These are phyloP conservation scores for Habrosyne pyritoides DNA, from an alignment of 2,888 invertebrate species.

Conservation along the genomic window DNA sequence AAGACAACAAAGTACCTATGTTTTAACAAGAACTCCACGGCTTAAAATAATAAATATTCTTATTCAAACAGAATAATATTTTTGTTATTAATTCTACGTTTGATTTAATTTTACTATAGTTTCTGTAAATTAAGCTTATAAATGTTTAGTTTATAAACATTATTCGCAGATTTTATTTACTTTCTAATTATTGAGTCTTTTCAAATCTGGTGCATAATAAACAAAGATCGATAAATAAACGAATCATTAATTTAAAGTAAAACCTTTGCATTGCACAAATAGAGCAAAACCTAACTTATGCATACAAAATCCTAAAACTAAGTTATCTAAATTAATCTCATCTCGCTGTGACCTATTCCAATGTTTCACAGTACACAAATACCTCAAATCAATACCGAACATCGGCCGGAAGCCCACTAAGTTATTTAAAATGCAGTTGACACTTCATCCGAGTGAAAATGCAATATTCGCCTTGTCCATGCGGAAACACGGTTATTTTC, in stretches of 20 bases:
- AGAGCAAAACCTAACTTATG: background rate
- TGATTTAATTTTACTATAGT: background rate
- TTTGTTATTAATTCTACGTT: background rate
- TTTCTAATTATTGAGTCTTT: too few species aligned
- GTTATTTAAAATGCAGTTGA: constrained; percentile 81
- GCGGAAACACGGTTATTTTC: constrained; percentile 71
- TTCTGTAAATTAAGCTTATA: background rate
- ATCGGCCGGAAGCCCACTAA: constrained; percentile 57
- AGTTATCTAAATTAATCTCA: constrained; percentile 20
- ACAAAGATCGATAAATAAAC: too few species aligned
- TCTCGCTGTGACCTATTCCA: constrained; percentile 18
- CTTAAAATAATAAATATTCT: too few species aligned
- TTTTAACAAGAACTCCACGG: background rate
- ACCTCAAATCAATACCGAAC: constrained; percentile 65
- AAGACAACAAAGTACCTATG: background rate
- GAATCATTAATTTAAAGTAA: too few species aligned
- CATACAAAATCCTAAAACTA: too few species aligned
- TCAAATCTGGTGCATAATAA: too few species aligned
- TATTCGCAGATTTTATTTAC: too few species aligned
- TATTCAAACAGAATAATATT: constrained; percentile 3
- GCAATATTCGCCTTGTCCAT: constrained; percentile 76
- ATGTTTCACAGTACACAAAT: constrained; percentile 36
- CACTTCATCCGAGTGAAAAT: constrained; percentile 76
- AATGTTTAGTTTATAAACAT: too few species aligned
- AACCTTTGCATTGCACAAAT: too few species aligned